phyloP scores from a whole-genome alignment of 2,113 vertebrate genomes.

The Thomomys bottae region DNA sequence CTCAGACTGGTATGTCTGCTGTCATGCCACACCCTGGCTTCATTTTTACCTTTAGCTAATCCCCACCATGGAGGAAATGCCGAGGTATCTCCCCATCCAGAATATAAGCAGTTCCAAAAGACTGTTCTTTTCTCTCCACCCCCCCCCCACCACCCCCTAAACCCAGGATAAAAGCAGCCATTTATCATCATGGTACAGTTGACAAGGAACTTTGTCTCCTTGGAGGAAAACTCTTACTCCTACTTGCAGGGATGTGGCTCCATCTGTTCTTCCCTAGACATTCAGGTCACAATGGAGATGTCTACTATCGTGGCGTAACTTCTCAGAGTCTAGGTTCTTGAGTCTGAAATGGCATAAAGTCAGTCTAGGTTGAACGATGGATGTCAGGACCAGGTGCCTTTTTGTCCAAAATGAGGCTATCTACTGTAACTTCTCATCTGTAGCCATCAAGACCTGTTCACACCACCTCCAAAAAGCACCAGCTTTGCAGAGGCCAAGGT shows the following conservation, averaged over 20 bases:
- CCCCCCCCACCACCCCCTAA: not conserved
- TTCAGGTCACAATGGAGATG: not conserved
- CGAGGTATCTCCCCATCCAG: not conserved
- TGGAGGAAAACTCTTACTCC: not conserved
- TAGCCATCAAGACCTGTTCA: not conserved
- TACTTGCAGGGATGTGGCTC: fast-evolving
- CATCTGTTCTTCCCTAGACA: not conserved
- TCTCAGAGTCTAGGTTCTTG: not conserved
- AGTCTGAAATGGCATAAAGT: not conserved
- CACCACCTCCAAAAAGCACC: not conserved
- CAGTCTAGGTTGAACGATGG: not conserved
- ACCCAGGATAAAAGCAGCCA: not conserved
- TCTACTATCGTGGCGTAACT: not conserved
- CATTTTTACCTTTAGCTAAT: not conserved
- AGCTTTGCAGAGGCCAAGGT: not conserved
- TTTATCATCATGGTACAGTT: too few species aligned
- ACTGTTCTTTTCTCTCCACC: fast-evolving
- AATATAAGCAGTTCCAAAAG: not conserved
- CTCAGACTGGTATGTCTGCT: not conserved
- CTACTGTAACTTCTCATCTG: not conserved
- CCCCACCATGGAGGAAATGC: not conserved
- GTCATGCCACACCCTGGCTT: not conserved
- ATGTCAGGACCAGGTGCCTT: not conserved
- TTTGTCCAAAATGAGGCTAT: not conserved
- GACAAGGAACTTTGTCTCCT: not conserved